Conservation (phyloP, 2,888 invertebrate species). For the Tenthredo distinguenda region DNA sequence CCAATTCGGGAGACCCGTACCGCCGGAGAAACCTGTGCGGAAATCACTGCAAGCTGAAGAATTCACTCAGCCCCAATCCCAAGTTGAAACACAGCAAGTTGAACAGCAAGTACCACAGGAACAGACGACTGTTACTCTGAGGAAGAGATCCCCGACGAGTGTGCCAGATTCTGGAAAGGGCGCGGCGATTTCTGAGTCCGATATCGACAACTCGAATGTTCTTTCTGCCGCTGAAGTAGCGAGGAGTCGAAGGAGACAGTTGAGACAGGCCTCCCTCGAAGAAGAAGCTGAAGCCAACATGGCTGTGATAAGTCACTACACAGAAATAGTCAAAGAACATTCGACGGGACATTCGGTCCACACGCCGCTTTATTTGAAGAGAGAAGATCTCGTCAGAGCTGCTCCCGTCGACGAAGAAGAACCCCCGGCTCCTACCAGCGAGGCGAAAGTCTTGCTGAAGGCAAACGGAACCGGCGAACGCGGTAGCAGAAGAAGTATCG, state of each 20-base stretch:
- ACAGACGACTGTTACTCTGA: slow-evolving; percentile 72
- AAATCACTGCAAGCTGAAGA: slow-evolving; percentile 57
- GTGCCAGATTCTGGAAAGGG: slow-evolving; percentile 67
- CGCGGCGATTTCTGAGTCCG: slow-evolving; percentile 68
- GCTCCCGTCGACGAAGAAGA: slow-evolving; percentile 79
- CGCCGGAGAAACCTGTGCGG: slow-evolving; percentile 73
- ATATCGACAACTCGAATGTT: slow-evolving; percentile 74
- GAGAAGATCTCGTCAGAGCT: slow-evolving; percentile 82
- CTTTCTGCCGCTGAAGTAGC: slow-evolving; percentile 75
- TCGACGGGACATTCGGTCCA: slow-evolving; percentile 80
- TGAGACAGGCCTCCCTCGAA: slow-evolving; percentile 66
- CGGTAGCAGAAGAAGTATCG: slow-evolving; percentile 59
- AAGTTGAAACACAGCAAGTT: background rate
- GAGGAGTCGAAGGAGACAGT: slow-evolving; percentile 71
- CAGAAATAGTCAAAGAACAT: slow-evolving; percentile 88
- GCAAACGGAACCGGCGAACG: slow-evolving; percentile 55
- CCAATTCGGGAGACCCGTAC: slow-evolving; percentile 71
- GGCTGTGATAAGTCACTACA: slow-evolving; percentile 88
- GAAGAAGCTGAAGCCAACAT: slow-evolving; percentile 71
- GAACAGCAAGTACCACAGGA: slow-evolving; percentile 32
- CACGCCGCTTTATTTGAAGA: slow-evolving; percentile 81
- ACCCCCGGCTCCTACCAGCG: slow-evolving; percentile 56
- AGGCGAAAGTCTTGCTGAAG: slow-evolving; percentile 60
- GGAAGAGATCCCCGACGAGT: slow-evolving; percentile 68
- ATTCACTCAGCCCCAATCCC: slow-evolving; percentile 13